Evolutionary conservation across 2,113 vertebrate genomes (phyloP).

Genomic region (Platysteira castanea): DNA sequence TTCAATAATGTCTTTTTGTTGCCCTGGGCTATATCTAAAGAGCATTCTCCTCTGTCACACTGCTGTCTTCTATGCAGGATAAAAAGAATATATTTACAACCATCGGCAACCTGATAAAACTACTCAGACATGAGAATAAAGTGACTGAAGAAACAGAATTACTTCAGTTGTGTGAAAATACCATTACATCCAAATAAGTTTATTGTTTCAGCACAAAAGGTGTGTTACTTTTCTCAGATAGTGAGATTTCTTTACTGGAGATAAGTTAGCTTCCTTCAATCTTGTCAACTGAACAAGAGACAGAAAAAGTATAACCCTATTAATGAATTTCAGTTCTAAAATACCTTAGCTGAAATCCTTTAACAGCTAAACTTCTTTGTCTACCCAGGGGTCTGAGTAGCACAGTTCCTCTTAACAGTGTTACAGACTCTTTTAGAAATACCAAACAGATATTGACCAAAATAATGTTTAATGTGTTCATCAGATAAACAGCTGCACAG

Average conservation of each 20-base stretch:
- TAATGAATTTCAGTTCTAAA: neutral
- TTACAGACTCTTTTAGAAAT: neutral
- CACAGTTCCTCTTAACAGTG: neutral
- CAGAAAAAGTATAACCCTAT: neutral
- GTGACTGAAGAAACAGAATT: neutral
- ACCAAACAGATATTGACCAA: neutral
- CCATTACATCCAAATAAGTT: neutral
- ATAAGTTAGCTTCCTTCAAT: neutral
- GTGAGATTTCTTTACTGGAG: neutral
- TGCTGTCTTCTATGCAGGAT: neutral
- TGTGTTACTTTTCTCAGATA: neutral
- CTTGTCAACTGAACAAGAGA: neutral
- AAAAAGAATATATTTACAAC: neutral
- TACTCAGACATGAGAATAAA: neutral
- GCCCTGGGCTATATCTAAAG: neutral
- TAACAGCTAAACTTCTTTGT: neutral
- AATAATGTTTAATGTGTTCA: neutral
- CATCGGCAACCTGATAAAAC: neutral
- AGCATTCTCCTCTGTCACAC: neutral
- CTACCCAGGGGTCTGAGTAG: neutral
- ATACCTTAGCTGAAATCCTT: neutral
- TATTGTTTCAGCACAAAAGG: neutral
- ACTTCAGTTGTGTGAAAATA: neutral
- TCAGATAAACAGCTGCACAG: neutral
- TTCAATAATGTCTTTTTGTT: neutral